Conservation (phyloP, 2,888 invertebrate genomes). For the Meiosimyza platycephala region DNA sequence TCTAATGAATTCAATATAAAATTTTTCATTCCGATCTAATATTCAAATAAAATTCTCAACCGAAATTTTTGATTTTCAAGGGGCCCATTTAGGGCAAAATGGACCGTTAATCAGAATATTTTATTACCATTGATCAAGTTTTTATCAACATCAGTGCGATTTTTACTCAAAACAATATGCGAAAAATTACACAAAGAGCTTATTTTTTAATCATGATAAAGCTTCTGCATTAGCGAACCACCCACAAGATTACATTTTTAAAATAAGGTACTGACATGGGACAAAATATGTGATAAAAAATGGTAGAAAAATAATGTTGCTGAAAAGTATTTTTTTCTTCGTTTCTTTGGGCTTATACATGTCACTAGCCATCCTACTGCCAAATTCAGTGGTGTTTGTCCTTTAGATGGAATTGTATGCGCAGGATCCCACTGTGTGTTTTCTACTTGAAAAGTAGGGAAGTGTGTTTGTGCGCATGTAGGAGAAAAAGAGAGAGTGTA, state of each 20-base stretch:
- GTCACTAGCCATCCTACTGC: neutral
- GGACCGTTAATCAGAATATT: no score
- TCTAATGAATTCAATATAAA: no score
- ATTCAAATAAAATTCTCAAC: no score
- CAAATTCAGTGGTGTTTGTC: neutral
- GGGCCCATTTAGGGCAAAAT: no score
- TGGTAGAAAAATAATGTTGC: constrained; percentile 12
- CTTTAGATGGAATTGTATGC: neutral
- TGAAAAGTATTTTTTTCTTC: constrained; percentile 9
- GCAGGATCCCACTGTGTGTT: neutral
- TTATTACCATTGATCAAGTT: no score
- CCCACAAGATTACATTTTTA: neutral
- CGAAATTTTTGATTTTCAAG: no score
- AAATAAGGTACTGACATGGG: neutral
- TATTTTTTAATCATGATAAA: constrained; percentile 28
- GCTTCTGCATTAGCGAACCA: constrained; percentile 9
- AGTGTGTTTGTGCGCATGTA: neutral
- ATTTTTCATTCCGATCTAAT: no score
- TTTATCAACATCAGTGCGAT: neutral
- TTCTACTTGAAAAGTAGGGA: neutral
- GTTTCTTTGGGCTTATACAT: neutral
- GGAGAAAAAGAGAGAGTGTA: neutral
- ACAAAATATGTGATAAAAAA: neutral
- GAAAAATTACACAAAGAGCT: constrained; percentile 20
- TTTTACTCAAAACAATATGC: no score